These are phyloP conservation scores for Candoia aspera DNA, from an alignment of 2,113 vertebrate species.

Conservation along the genomic window DNA sequence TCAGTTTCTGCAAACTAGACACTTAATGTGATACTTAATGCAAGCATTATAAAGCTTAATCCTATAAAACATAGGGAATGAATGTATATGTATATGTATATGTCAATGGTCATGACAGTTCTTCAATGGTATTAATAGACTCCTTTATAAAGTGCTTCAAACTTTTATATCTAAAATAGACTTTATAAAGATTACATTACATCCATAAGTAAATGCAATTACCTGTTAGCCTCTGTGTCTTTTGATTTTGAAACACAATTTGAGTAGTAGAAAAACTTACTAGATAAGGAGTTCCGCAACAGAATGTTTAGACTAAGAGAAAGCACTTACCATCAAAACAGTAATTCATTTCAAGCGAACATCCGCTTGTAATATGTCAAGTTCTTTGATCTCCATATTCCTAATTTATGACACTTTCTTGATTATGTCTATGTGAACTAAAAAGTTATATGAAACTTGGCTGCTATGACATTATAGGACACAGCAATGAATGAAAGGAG, in stretches of 20 bases:
- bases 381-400: not conserved
- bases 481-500: not conserved
- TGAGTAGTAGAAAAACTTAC: constrained; percentile 41
- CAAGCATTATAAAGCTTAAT: constrained; percentile 63
- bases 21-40: constrained; percentile 67
- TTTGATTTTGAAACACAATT: constrained; percentile 63
- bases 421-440: not conserved
- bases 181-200: constrained; percentile 63
- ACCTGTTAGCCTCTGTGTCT: constrained; percentile 44
- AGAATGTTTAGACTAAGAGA: constrained; percentile 25
- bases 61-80: constrained; percentile 50
- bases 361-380: constrained; percentile 2
- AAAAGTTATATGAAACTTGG: not conserved
- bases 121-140: constrained; percentile 62
- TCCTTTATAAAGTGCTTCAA: constrained; percentile 54
- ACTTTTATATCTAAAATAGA: constrained; percentile 61
- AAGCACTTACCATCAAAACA: not conserved
- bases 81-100: constrained; percentile 49
- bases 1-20: constrained; percentile 35
- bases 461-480: not conserved
- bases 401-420: not conserved
- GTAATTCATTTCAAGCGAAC: not conserved
- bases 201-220: constrained; percentile 61
- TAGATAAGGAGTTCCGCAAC: constrained; percentile 41
- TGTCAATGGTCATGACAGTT: constrained; percentile 56